Conservation (phyloP, 2,797 vertebrate genomes). For the Tenualosa thibaudeaui region DNA sequence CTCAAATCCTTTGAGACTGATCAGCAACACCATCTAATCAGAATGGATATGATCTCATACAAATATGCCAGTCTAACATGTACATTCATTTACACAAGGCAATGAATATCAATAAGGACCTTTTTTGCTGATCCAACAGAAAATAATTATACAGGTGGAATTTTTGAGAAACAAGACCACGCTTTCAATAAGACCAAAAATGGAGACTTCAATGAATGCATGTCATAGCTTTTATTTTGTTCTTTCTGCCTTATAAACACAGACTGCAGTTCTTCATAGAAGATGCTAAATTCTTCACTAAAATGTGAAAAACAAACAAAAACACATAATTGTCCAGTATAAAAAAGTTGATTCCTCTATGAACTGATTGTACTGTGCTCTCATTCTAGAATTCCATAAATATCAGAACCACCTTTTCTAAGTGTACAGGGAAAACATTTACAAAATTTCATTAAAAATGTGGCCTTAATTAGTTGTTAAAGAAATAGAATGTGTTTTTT, state of each 20-base stretch:
- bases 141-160: background rate
- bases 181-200: background rate
- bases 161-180: background rate
- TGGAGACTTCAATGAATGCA: conserved; percentile 35
- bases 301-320: conserved; percentile 74
- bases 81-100: background rate
- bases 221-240: conserved; percentile 63
- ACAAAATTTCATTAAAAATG: background rate
- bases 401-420: background rate
- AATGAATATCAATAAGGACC: background rate
- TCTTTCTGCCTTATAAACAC: conserved; percentile 62
- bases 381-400: background rate
- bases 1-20: background rate
- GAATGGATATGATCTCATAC: background rate
- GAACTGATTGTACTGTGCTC: conserved; percentile 50
- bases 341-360: conserved; percentile 42
- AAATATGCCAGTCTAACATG: background rate
- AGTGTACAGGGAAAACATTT: background rate
- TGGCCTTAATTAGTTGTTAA: background rate
- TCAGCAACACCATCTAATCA: background rate
- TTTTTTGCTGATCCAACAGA: background rate
- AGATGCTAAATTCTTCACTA: conserved; percentile 77
- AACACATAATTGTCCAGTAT: conserved; percentile 43
- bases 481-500: background rate
- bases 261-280: conserved; percentile 80